A percentile compares a stretch with the other conserved stretches of the same genome.
phyloP scores from a whole-genome alignment of 2,797 vertebrate species.

The Crax fasciolata region DNA sequence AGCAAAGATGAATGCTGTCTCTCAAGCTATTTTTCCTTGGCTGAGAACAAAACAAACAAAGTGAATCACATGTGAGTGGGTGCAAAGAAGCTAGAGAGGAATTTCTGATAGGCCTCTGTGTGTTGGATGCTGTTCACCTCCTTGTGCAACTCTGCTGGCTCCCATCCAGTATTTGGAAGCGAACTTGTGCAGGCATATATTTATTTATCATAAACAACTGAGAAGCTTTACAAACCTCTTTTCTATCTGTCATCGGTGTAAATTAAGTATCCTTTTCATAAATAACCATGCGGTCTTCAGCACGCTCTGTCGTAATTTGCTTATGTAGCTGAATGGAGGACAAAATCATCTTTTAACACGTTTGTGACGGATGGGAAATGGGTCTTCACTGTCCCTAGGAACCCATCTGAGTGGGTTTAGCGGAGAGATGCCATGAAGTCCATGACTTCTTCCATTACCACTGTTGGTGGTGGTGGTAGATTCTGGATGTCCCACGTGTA shows the following conservation, averaged over 20 bases:
- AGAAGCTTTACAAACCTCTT: background rate
- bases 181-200: slow-evolving; percentile 3
- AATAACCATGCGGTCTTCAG: background rate
- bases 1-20: background rate
- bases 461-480: background rate
- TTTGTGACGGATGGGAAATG: background rate
- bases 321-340: background rate
- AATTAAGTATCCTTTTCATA: background rate
- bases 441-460: background rate
- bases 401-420: too few species aligned
- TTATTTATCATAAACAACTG: background rate
- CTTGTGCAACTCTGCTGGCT: slow-evolving; percentile 35
- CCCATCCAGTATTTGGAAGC: background rate
- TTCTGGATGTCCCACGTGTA: fast-evolving
- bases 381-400: background rate
- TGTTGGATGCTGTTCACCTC: background rate
- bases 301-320: background rate
- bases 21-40: background rate
- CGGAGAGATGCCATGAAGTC: too few species aligned
- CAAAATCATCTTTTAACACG: background rate
- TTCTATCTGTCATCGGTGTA: background rate
- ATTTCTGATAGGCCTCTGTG: background rate
- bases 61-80: background rate
- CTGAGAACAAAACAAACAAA: slow-evolving; percentile 24
- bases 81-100: background rate